Conservation (phyloP, 2,888 invertebrate genomes). For the Augiades crinisus region DNA sequence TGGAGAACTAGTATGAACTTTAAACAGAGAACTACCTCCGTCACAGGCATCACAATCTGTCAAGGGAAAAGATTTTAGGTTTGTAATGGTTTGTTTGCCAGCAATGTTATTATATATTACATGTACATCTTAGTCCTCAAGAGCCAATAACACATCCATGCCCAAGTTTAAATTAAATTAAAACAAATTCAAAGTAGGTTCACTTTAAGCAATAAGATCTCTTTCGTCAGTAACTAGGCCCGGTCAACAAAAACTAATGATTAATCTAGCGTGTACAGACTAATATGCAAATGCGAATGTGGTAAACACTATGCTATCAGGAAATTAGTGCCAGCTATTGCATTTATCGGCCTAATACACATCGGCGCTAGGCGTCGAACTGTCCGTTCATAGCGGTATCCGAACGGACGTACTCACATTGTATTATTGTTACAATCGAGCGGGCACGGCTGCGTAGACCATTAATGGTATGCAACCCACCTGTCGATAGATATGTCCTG, state of each 20-base stretch:
- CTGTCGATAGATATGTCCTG: no score
- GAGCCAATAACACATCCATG: no score
- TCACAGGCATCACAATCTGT: no score
- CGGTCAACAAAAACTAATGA: slow-evolving; percentile 3
- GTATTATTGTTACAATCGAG: slow-evolving; percentile 49
- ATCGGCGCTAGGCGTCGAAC: slow-evolving; percentile 37
- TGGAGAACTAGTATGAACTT: no score
- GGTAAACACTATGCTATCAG: slow-evolving; percentile 19
- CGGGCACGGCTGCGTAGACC: slow-evolving; percentile 39
- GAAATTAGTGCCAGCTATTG: slow-evolving; percentile 22
- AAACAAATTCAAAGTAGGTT: no score
- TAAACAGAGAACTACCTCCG: no score
- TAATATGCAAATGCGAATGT: slow-evolving; percentile 23
- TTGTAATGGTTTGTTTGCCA: no score
- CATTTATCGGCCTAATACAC: slow-evolving; percentile 37
- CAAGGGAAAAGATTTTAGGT: no score
- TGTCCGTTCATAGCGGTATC: slow-evolving; percentile 51
- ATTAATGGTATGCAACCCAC: slow-evolving; percentile 1
- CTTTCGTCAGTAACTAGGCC: not conserved
- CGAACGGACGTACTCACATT: slow-evolving; percentile 33
- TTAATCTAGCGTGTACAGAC: slow-evolving; percentile 17
- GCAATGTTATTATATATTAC: no score
- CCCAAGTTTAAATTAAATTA: no score
- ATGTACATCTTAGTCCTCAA: no score
- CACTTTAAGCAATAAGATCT: no score